phyloP scores from a whole-genome alignment of 2,113 vertebrate genomes.

The Oreotrochilus melanogaster region DNA sequence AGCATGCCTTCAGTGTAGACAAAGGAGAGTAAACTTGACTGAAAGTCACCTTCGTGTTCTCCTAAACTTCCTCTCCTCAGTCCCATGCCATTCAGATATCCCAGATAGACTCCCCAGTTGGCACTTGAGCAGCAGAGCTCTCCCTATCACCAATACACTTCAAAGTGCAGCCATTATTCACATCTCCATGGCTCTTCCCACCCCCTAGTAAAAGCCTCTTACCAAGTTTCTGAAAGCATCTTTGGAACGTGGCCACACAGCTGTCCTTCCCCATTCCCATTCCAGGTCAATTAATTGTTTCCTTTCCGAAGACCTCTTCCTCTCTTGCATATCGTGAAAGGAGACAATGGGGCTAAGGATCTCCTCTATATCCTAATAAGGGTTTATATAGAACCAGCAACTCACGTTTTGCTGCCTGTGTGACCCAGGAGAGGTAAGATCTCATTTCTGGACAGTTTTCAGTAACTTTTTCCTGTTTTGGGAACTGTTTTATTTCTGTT shows the following conservation, averaged over 20 bases:
- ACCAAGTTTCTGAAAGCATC: neutral
- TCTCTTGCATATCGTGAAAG: neutral
- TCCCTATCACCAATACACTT: neutral
- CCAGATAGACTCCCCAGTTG: neutral
- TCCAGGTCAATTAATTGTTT: neutral
- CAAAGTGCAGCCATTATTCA: neutral
- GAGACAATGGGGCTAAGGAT: neutral
- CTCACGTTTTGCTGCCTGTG: neutral
- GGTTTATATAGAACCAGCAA: neutral
- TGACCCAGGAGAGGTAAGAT: slow-evolving; percentile 2
- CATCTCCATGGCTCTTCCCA: neutral
- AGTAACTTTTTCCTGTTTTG: slow-evolving; percentile 51
- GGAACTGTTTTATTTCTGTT: slow-evolving; percentile 62
- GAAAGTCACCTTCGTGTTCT: neutral
- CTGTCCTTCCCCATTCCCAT: neutral
- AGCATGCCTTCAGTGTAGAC: neutral
- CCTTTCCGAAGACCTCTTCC: neutral
- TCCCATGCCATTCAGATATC: neutral
- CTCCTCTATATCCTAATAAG: neutral
- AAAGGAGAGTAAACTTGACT: neutral
- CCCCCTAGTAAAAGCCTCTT: neutral
- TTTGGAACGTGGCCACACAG: neutral
- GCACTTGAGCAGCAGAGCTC: neutral
- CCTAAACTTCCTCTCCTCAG: neutral
- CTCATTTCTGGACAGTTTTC: slow-evolving; percentile 41